These are phyloP conservation scores for Mustela lutreola DNA, from an alignment of 2,113 vertebrate species.

Conservation along the genomic window DNA sequence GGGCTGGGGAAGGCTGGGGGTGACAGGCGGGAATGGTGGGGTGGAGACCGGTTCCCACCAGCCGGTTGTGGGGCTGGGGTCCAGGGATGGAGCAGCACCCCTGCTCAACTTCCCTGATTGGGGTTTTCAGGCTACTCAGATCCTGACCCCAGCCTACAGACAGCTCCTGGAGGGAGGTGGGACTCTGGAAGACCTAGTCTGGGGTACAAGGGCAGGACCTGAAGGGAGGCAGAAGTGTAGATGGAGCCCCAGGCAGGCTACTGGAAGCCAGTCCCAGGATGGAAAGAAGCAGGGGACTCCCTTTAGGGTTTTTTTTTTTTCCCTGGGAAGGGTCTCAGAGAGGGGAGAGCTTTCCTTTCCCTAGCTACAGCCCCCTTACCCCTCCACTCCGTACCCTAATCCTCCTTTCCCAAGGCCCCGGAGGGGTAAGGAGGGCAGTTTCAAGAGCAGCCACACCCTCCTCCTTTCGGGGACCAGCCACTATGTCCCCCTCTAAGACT, in stretches of 20 bases:
- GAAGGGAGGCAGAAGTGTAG: background rate
- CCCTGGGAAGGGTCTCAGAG: background rate
- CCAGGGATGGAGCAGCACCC: background rate
- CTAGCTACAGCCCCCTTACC: background rate
- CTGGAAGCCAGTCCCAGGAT: background rate
- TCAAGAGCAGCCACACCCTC: background rate
- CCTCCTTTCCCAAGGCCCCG: constrained; percentile 39
- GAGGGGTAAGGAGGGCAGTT: background rate
- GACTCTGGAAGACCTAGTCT: background rate
- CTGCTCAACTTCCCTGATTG: background rate
- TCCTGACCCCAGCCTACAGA: constrained; percentile 48
- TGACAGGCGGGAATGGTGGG: background rate
- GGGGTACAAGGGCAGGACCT: background rate
- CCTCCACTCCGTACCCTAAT: background rate
- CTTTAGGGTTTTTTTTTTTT: background rate
- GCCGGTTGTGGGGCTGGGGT: background rate
- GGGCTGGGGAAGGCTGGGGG: constrained; percentile 56
- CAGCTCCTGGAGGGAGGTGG: constrained; percentile 45
- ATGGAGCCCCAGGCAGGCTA: background rate
- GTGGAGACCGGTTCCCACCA: background rate
- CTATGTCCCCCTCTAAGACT: background rate
- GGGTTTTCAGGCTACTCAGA: constrained; percentile 42
- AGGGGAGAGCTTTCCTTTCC: background rate
- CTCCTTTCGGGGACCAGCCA: background rate
- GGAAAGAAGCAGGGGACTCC: background rate